A percentile compares a stretch with the other conserved stretches of the same genome.
phyloP scores from a whole-genome alignment of 2,113 vertebrate genomes.

The Lota lota region DNA sequence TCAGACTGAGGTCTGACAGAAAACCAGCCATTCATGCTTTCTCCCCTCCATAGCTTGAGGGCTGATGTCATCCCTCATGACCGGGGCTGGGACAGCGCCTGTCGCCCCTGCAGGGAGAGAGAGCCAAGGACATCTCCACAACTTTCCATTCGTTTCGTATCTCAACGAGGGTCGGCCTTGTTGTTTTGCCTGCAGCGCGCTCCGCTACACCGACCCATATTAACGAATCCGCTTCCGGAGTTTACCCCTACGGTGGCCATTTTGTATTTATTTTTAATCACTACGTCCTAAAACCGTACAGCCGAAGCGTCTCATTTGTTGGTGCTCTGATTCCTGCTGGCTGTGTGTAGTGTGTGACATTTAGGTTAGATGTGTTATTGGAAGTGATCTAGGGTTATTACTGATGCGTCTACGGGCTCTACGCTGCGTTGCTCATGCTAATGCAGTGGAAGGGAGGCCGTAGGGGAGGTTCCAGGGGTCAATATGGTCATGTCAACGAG shows the following conservation, averaged over 20 bases:
- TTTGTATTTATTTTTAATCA: too few relatives aligned
- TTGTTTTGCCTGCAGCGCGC: conserved; percentile 44
- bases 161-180: conserved; percentile 39
- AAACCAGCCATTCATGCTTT: conserved; percentile 43
- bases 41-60: conserved; percentile 34
- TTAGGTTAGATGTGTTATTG: conserved; percentile 33
- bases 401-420: conserved; percentile 8
- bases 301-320: conserved; percentile 27
- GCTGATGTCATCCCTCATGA: conserved; percentile 22
- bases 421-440: conserved; percentile 27
- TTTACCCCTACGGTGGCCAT: conserved; percentile 33
- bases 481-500: conserved; percentile 60
- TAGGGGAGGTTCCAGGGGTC: conserved; percentile 51
- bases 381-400: conserved; percentile 41
- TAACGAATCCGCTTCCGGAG: conserved; percentile 35
- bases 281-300: neutral
- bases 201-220: conserved; percentile 46
- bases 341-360: conserved; percentile 30
- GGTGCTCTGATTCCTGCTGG: conserved; percentile 29
- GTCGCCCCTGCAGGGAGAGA: conserved; percentile 6
- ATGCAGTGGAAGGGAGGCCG: conserved; percentile 40
- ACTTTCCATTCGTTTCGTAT: conserved; percentile 45
- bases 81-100: conserved; percentile 24
- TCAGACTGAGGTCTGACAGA: conserved; percentile 48
- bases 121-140: conserved; percentile 50